Evolutionary conservation across 2,888 invertebrate species (phyloP).

Genomic region (Tenthredo scrophulariae): DNA sequence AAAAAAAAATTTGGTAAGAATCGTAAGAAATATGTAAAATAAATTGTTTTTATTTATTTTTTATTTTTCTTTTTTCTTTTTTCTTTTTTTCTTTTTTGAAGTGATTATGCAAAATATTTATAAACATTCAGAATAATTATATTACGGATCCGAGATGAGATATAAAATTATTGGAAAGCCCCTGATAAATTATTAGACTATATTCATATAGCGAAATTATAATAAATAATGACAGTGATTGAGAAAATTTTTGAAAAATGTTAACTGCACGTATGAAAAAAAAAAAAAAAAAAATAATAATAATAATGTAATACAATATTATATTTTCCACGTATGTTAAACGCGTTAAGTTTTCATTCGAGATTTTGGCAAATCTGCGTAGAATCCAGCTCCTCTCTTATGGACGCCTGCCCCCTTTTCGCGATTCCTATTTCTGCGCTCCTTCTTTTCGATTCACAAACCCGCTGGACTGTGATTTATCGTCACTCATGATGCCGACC

Average conservation of each 20-base stretch:
- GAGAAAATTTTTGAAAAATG: too few relatives aligned
- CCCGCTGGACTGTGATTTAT: slow-evolving; percentile 52
- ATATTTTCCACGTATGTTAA: too few relatives aligned
- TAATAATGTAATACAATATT: too few relatives aligned
- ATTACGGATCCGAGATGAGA: background rate
- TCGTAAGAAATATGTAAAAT: background rate
- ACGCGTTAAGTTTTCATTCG: slow-evolving; percentile 40
- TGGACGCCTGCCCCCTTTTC: background rate
- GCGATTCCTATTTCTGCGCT: background rate
- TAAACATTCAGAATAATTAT: background rate
- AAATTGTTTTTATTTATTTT: too few relatives aligned
- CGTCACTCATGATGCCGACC: background rate
- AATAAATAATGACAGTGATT: too few relatives aligned
- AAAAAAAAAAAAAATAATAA: too few relatives aligned
- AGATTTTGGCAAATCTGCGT: slow-evolving; percentile 25
- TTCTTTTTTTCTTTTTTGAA: background rate
- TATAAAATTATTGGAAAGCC: background rate
- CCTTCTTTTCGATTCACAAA: slow-evolving; percentile 47
- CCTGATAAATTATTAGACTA: background rate
- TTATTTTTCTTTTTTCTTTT: too few relatives aligned
- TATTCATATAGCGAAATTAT: too few relatives aligned
- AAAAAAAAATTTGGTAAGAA: background rate
- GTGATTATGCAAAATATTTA: background rate
- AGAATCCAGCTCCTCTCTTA: background rate
- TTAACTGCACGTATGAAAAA: too few relatives aligned